Base-by-base conservation (phyloP, 2,888 invertebrate genomes). In the Alloscopus bannaensis region DNA sequence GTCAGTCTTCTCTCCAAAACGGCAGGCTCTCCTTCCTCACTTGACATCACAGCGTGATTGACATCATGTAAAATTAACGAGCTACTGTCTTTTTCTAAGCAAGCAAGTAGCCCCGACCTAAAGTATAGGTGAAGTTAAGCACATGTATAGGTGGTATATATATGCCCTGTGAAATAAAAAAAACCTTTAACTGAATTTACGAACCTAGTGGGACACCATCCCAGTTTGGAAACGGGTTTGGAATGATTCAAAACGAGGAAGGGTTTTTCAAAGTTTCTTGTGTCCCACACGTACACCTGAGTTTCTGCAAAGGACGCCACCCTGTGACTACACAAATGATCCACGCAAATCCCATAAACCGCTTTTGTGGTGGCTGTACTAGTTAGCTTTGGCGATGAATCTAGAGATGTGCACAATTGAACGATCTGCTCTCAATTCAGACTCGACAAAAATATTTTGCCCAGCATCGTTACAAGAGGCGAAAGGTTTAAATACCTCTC, bases 131-230 rank as follows among this genome's bases (percentile, higher is more conserved):
- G 82, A 16, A 40, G 57, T 31, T 57, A n/a, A 31, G 16, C 36
- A 68, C n/a, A n/a, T n/a, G n/a, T n/a, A n/a, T n/a, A n/a, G n/a
- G n/a, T n/a, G n/a, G n/a, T n/a, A n/a, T n/a, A n/a, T n/a, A n/a
- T n/a, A n/a, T n/a, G n/a, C n/a, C n/a, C n/a, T n/a, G n/a, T n/a
- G n/a, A 65, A 65, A 13, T 24, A n/a, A n/a, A n/a, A n/a, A n/a
- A n/a, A n/a, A 62, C 26, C 16, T 18, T 8, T 45, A 65, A 3
- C 50, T 42, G 13, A 24, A 50, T 55, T 18, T 1, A 55, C 50
- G 86, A 87, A 93, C 91, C 94, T 92, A 26, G 96, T 96, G 2
- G 96, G 96, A 87, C 96, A 95, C 97, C 97, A 97, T 80, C 92
- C 91, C 65, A 97, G 91, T 89, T 93, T 94, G 16, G 92, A 90